These are phyloP conservation scores for Phrynosoma platyrhinos DNA, from an alignment of 2,113 vertebrate genomes.

Conservation along the genomic window DNA sequence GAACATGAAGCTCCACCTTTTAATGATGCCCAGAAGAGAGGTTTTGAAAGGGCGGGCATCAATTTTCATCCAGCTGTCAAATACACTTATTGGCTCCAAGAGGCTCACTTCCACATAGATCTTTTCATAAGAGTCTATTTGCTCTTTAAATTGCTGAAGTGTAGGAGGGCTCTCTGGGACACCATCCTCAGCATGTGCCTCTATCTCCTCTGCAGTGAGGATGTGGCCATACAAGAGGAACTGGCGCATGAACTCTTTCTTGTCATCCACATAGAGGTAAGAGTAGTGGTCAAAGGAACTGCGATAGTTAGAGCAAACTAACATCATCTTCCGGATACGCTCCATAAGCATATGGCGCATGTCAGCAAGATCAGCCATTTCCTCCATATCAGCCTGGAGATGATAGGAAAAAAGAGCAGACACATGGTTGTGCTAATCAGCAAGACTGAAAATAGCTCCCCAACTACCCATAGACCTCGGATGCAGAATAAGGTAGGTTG, in stretches of 20 bases:
- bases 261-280: slow-evolving; percentile 86
- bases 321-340: slow-evolving; percentile 68
- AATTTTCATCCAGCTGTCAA: slow-evolving; percentile 88
- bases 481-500: fast-evolving
- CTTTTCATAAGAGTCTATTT: slow-evolving; percentile 89
- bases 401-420: background rate
- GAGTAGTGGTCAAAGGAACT: slow-evolving; percentile 80
- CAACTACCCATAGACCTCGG: background rate
- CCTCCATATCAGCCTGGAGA: slow-evolving; percentile 87
- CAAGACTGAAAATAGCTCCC: background rate
- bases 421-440: background rate
- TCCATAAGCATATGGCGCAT: slow-evolving; percentile 79
- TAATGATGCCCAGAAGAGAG: slow-evolving; percentile 86
- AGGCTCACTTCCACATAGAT: slow-evolving; percentile 83
- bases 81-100: slow-evolving; percentile 79
- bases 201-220: slow-evolving; percentile 77
- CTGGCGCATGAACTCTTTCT: slow-evolving; percentile 85
- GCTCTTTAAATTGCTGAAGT: slow-evolving; percentile 82
- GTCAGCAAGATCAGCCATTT: slow-evolving; percentile 76
- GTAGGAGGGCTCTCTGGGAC: slow-evolving; percentile 81
- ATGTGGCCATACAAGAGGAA: slow-evolving; percentile 83
- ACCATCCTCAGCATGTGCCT: slow-evolving; percentile 69
- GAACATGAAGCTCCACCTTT: slow-evolving; percentile 93
- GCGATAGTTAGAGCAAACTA: slow-evolving; percentile 72
- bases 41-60: slow-evolving; percentile 85